Evolutionary conservation across 2,888 invertebrate species (phyloP).

Genomic region (Elysia crispata): DNA sequence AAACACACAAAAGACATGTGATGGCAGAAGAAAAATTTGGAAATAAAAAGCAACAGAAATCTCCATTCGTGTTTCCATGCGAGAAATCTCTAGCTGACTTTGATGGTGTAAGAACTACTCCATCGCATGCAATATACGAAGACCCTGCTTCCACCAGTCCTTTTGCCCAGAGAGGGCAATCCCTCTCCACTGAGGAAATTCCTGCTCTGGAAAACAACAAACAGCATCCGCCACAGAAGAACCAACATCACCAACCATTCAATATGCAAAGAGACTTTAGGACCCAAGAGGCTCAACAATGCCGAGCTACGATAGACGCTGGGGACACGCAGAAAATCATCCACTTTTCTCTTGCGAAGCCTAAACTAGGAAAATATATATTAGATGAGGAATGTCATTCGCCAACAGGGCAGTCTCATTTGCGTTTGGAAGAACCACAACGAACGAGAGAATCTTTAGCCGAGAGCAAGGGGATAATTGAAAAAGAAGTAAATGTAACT

Average conservation of each 20-base stretch:
- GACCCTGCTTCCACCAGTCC: background rate
- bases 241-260: too few species aligned
- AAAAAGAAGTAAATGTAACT: background rate
- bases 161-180: background rate
- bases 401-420: too few species aligned
- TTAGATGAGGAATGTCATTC: background rate
- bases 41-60: too few species aligned
- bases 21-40: too few species aligned
- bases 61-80: background rate
- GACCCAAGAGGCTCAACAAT: too few species aligned
- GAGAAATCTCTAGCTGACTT: background rate
- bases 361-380: conserved; percentile 10
- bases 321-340: background rate
- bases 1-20: too few species aligned
- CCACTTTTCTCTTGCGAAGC: background rate
- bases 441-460: background rate
- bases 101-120: background rate
- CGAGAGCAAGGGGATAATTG: background rate
- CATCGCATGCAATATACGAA: background rate
- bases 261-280: too few species aligned
- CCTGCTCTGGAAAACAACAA: background rate
- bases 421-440: too few species aligned
- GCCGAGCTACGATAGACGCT: background rate
- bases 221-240: background rate
- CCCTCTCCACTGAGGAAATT: background rate